phyloP scores from a whole-genome alignment of 2,797 vertebrate genomes.

The Iguana delicatissima region DNA sequence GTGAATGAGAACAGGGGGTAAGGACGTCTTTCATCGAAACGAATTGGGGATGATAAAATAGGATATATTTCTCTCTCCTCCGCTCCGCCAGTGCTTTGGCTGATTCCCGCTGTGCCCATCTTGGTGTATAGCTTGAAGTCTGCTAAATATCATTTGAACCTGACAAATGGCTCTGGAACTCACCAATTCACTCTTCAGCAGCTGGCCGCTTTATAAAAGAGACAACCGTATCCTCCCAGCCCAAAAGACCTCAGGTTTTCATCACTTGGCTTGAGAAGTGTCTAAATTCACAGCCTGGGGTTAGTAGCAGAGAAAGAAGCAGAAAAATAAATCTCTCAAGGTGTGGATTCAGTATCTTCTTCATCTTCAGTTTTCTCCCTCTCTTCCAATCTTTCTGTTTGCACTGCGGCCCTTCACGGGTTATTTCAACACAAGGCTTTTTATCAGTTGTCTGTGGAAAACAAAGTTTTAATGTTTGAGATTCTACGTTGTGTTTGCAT shows the following conservation, averaged over 20 bases:
- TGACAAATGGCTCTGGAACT: background rate
- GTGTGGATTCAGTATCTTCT: background rate
- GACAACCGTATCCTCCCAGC: background rate
- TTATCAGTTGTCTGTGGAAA: too few relatives aligned
- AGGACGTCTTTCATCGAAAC: accelerated
- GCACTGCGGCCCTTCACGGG: background rate
- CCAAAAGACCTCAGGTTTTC: background rate
- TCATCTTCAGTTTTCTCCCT: background rate
- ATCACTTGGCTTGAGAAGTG: conserved; percentile 18
- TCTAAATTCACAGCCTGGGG: conserved; percentile 23
- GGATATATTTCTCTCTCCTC: too few relatives aligned
- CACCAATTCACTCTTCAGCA: background rate
- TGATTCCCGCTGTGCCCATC: background rate
- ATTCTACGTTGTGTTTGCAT: too few relatives aligned
- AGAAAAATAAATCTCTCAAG: background rate
- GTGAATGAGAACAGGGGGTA: background rate
- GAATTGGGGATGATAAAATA: background rate
- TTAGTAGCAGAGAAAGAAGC: background rate
- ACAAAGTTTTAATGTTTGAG: too few relatives aligned
- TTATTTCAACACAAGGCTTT: background rate
- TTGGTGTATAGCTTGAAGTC: background rate
- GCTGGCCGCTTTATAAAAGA: background rate
- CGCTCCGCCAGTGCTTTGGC: background rate
- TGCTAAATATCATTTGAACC: background rate
- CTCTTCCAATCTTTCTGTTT: background rate